Conservation (phyloP, 2,888 invertebrate genomes). For the Perithous albicinctus region DNA sequence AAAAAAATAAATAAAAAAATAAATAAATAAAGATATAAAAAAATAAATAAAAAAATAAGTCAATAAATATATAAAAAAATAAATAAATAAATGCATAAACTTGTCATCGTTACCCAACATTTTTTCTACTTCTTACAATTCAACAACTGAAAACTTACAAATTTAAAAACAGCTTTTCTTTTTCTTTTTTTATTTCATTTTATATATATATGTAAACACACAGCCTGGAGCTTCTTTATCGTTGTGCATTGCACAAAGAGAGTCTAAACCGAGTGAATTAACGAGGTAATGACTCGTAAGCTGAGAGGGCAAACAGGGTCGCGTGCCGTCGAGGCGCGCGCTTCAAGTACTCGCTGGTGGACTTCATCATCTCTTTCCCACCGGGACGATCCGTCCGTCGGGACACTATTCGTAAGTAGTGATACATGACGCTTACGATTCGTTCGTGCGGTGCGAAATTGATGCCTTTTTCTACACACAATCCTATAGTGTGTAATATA, state of each 20-base stretch:
- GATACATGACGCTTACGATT: constrained; percentile 13
- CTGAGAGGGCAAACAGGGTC: constrained; percentile 76
- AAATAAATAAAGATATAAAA: too few relatives aligned
- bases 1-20: too few relatives aligned
- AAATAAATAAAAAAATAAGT: too few relatives aligned
- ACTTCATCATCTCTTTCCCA: constrained; percentile 36
- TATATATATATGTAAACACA: constrained; percentile 8
- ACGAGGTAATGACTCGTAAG: constrained; percentile 78
- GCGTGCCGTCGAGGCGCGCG: constrained; percentile 71
- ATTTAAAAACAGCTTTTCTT: too few relatives aligned
- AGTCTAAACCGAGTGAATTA: constrained; percentile 70
- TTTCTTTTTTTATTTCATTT: too few relatives aligned
- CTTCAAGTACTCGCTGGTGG: constrained; percentile 14
- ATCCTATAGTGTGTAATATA: neutral
- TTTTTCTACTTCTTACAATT: too few relatives aligned
- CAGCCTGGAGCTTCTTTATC: constrained; percentile 15
- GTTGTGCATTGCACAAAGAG: constrained; percentile 37
- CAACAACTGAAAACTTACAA: too few relatives aligned
- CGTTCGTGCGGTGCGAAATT: constrained; percentile 61
- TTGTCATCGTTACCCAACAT: too few relatives aligned
- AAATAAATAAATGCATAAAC: too few relatives aligned
- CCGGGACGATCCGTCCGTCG: constrained; percentile 30
- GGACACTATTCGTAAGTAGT: constrained; percentile 8
- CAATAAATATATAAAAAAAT: too few relatives aligned
- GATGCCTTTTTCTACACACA: constrained; percentile 48